These are phyloP conservation scores for Parthenolecanium corni DNA, from an alignment of 2,888 invertebrate species.

Conservation along the genomic window DNA sequence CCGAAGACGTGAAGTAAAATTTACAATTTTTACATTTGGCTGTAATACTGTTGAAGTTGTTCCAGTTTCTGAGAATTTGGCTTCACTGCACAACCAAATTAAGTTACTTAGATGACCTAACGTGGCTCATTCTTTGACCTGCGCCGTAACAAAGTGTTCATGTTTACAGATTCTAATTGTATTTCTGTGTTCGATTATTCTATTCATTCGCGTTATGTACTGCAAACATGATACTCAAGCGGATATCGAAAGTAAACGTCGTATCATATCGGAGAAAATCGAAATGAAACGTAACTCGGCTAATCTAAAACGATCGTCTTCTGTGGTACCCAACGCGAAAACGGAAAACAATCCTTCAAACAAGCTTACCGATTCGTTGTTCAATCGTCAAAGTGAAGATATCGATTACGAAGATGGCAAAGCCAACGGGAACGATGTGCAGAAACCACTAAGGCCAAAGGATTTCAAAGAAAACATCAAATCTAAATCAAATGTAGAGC, in stretches of 20 bases:
- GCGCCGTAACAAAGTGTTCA: too few species aligned
- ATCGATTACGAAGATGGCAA: background rate
- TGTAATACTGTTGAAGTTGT: too few species aligned
- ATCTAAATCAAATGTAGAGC: slow-evolving; percentile 3
- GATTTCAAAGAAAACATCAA: slow-evolving; percentile 20
- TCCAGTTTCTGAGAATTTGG: too few species aligned
- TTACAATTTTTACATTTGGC: too few species aligned
- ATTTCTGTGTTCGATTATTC: slow-evolving; percentile 20
- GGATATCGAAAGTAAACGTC: slow-evolving; percentile 22
- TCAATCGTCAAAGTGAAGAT: background rate
- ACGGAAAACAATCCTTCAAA: background rate
- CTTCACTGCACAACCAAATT: too few species aligned
- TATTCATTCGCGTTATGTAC: slow-evolving; percentile 23
- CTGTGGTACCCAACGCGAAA: slow-evolving; percentile 8
- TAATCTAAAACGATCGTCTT: slow-evolving; percentile 14
- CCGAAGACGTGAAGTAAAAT: too few species aligned
- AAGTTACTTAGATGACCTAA: too few species aligned
- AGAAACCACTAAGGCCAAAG: slow-evolving; percentile 18
- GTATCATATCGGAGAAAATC: slow-evolving; percentile 21
- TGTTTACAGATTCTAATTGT: slow-evolving; percentile 14
- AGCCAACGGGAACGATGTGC: background rate
- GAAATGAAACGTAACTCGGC: slow-evolving; percentile 25
- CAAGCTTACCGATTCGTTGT: background rate
- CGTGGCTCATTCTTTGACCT: too few species aligned
- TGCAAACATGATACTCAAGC: slow-evolving; percentile 23